Conservation (phyloP, 2,888 invertebrate species). For the Drosophila pseudotalamancana region DNA sequence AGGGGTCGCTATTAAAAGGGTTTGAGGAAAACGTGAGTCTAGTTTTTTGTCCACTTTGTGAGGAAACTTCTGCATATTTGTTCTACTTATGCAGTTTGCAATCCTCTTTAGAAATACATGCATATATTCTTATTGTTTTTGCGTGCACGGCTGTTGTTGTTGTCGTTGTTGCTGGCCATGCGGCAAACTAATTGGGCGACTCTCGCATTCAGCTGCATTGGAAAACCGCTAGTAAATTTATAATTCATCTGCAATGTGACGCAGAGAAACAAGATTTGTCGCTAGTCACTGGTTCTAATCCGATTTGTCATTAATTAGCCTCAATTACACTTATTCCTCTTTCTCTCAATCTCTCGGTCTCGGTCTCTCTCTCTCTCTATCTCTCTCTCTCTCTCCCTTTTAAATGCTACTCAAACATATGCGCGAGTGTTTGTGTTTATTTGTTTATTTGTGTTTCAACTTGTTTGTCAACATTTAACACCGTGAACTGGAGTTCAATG, state of each 20-base stretch:
- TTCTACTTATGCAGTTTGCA: background rate
- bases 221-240: background rate
- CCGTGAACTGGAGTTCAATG: conserved; percentile 21
- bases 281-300: conserved; percentile 26
- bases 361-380: background rate
- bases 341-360: background rate
- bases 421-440: conserved; percentile 14
- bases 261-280: conserved; percentile 5
- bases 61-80: conserved; percentile 22
- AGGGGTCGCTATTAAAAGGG: too few species aligned
- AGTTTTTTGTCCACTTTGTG: conserved; percentile 31
- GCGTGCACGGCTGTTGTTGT: too few species aligned
- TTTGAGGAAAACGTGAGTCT: background rate
- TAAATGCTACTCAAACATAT: too few species aligned
- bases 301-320: conserved; percentile 60
- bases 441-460: conserved; percentile 38
- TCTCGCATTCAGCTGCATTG: background rate
- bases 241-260: conserved; percentile 5
- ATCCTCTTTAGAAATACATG: background rate
- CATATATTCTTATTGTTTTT: too few species aligned
- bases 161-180: conserved; percentile 1
- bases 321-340: conserved; percentile 28
- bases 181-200: background rate
- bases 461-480: conserved; percentile 52
- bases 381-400: background rate